phyloP scores from a whole-genome alignment of 2,888 invertebrate genomes.

The Isotomurus palustris region DNA sequence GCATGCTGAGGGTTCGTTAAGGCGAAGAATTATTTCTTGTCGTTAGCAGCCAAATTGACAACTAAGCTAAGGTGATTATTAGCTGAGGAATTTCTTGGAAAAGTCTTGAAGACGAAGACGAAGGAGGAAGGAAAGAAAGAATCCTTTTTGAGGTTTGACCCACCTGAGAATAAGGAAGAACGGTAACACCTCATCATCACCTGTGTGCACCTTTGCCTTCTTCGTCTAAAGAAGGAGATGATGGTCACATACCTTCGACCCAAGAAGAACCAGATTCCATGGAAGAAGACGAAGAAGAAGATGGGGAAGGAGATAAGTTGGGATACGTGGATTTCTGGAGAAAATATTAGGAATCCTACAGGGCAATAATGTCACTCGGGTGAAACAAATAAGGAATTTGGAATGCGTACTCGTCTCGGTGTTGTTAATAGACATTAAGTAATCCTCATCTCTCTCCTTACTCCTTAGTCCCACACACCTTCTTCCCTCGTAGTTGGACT shows the following conservation, averaged over 20 bases:
- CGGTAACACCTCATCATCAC: neutral
- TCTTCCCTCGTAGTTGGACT: neutral
- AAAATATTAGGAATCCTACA: conserved; percentile 1
- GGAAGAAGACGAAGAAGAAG: neutral
- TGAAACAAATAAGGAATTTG: conserved; percentile 27
- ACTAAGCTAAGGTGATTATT: too few relatives aligned
- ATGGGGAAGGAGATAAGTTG: neutral
- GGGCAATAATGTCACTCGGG: conserved; percentile 17
- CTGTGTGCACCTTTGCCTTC: neutral
- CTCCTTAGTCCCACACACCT: neutral
- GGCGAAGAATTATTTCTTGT: too few relatives aligned
- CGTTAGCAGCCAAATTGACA: too few relatives aligned
- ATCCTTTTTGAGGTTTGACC: too few relatives aligned
- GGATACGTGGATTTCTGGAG: neutral
- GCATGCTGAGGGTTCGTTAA: too few relatives aligned
- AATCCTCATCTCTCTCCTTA: neutral
- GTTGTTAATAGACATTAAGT: neutral
- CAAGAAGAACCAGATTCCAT: conserved; percentile 8
- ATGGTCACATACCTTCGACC: neutral
- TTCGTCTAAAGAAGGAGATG: neutral
- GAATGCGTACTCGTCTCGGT: conserved; percentile 7
- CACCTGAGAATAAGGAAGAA: conserved; percentile 31
- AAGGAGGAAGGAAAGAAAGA: too few relatives aligned
- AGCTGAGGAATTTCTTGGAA: too few relatives aligned
- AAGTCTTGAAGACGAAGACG: too few relatives aligned